Evolutionary conservation across 2,113 vertebrate genomes (phyloP), one percentile per base, ranked within the genome.

Genomic region (Ramphastos sulfuratus): DNA sequence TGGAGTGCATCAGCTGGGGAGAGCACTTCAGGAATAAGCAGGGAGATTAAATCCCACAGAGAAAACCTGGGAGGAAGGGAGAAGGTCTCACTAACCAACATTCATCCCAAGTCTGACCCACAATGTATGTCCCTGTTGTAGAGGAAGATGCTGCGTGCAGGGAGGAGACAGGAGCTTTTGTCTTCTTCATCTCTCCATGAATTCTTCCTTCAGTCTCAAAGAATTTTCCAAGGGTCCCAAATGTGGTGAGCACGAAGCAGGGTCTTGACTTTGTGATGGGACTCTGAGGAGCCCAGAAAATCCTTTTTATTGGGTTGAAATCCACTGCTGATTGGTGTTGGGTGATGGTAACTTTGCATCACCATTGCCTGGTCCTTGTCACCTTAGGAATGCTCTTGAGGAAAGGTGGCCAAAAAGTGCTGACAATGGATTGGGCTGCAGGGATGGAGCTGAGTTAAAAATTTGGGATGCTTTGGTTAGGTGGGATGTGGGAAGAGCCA

Each of bases 121-220:
- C 2, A 7, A 10, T 2, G 0, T 11, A 23, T 3, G 1, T 24
- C 31, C 3, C 2, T 11, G n/a, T 31, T 37, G 3, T 1, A n/a
- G 37, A 27, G 31, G 65, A 78, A 6, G 7, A 1, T 2, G 6
- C 61, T 44, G 35, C 17, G 11, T 1, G 2, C 6, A 6, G 39
- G 18, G 39, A 64, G 59, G 30, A 73, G 61, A 24, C 1, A 3
- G 61, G 44, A 65, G 20, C 20, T 50, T 21, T 52, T 52, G 17
- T 37, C 61, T 44, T 35, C 35, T 54, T 31, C 3, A 0, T 21
- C 13, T 35, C 42, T 44, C 44, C 44, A n/a, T 58, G 37, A 4
- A 8, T 60, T 42, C 27, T 44, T 21, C 74, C n/a, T 71, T 56
- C 17, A 1, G 42, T 76, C 58, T 52, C 35, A 13, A 44, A 10